Evolutionary conservation across 2,113 vertebrate species (phyloP).

Genomic region (Hiodon tergisus): DNA sequence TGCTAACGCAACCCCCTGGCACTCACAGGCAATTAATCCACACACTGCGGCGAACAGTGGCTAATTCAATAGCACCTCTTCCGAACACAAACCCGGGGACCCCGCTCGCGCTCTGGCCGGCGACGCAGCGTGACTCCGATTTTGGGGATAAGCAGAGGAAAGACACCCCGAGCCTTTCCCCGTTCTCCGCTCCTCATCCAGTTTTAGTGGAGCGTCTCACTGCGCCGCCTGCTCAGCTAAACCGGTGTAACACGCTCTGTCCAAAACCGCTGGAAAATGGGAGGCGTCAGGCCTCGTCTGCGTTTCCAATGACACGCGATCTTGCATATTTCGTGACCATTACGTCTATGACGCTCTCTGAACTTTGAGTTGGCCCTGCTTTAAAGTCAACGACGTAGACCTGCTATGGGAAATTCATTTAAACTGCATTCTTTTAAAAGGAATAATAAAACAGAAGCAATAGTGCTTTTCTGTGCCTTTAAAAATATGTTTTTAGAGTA

Average conservation of each 20-base stretch:
- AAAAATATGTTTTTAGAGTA: slow-evolving; percentile 6
- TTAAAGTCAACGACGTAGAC: background rate
- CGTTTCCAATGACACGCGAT: background rate
- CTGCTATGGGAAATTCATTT: background rate
- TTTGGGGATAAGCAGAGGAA: background rate
- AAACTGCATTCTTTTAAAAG: slow-evolving; percentile 3
- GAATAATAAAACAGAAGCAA: slow-evolving; percentile 6
- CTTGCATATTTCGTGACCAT: background rate
- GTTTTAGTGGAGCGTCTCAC: slow-evolving; percentile 24
- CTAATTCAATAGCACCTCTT: background rate
- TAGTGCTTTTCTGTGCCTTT: background rate
- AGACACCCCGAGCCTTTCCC: background rate
- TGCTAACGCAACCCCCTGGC: background rate
- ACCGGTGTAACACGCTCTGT: background rate
- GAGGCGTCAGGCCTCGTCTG: background rate
- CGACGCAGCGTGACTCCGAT: background rate
- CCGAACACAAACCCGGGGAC: too few relatives aligned
- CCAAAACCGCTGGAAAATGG: background rate
- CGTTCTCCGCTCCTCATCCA: slow-evolving; percentile 12
- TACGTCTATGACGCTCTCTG: background rate
- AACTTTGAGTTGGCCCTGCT: background rate
- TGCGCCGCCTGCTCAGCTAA: slow-evolving; percentile 14
- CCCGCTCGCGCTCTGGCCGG: too few relatives aligned
- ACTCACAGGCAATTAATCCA: background rate
- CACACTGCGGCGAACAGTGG: background rate